Evolutionary conservation across 1,140 invertebrate species (phyloP).

Genomic region (Pachypsylla venusta): DNA sequence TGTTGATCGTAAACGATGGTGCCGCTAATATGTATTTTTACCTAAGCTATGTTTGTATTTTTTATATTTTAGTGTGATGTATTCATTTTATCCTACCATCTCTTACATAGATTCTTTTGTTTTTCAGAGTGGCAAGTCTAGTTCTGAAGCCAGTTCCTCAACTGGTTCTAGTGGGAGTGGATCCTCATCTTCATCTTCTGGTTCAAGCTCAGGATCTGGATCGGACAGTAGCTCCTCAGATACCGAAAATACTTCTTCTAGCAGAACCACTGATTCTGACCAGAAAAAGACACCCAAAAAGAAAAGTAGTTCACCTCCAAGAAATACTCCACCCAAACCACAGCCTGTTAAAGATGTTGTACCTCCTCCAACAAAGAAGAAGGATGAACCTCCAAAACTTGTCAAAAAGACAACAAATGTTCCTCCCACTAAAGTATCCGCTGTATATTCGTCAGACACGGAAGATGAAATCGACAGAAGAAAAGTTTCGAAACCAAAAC

Average conservation of each 20-base stretch:
- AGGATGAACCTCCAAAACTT: constrained; percentile 34
- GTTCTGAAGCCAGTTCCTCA: constrained; percentile 15
- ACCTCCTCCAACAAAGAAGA: constrained; percentile 31
- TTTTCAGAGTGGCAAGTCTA: constrained; percentile 1
- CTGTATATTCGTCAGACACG: constrained; percentile 26
- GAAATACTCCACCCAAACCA: constrained; percentile 16
- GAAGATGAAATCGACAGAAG: constrained; percentile 30
- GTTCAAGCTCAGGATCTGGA: constrained; percentile 16
- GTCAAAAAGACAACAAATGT: constrained; percentile 28
- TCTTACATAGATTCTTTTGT: no score
- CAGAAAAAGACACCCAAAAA: constrained; percentile 14
- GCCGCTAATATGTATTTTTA: no score
- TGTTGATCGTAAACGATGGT: no score
- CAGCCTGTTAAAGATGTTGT: constrained; percentile 14
- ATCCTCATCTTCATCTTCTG: constrained; percentile 18
- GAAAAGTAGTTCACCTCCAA: constrained; percentile 10
- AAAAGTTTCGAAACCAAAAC: constrained; percentile 38
- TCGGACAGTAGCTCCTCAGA: constrained; percentile 13
- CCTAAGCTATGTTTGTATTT: no score
- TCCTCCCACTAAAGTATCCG: constrained; percentile 18
- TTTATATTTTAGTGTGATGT: no score
- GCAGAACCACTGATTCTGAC: constrained; percentile 16
- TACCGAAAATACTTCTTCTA: constrained; percentile 16
- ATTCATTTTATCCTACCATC: no score
- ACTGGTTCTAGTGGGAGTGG: constrained; percentile 17